phyloP scores from a whole-genome alignment of 2,113 vertebrate species.

The Raja brachyura region DNA sequence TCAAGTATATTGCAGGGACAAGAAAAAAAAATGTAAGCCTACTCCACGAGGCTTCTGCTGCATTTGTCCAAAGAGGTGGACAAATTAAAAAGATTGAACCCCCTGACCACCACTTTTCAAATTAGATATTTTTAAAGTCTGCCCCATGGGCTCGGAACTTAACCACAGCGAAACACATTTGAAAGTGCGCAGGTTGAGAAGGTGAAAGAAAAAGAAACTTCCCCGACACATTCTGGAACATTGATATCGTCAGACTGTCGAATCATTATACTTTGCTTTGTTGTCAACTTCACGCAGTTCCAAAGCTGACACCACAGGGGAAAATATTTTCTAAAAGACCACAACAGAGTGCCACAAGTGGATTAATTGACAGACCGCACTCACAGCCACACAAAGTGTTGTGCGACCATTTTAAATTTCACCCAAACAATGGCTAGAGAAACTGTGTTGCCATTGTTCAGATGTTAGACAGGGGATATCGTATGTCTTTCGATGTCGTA shows the following conservation, averaged over 20 bases:
- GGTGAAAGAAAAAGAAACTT: neutral
- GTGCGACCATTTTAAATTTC: conserved; percentile 37
- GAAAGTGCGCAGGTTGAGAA: neutral
- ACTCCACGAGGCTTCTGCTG: neutral
- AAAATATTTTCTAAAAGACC: conserved; percentile 7
- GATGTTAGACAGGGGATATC: conserved; percentile 22
- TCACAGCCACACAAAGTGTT: conserved; percentile 33
- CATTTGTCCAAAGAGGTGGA: no score
- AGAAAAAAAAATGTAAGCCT: neutral
- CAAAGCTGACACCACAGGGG: conserved; percentile 25
- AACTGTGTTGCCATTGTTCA: conserved; percentile 28
- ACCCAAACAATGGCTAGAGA: conserved; percentile 29
- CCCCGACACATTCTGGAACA: neutral
- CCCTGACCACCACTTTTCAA: neutral
- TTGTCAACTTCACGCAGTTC: conserved; percentile 2
- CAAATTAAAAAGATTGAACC: neutral
- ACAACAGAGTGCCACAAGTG: conserved; percentile 11
- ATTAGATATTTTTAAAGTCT: neutral
- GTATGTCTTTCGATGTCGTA: conserved; percentile 22
- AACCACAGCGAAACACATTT: neutral
- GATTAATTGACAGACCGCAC: conserved; percentile 22
- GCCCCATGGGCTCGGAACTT: neutral
- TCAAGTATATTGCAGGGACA: neutral
- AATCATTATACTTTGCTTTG: neutral
- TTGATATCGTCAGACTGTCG: neutral